These are phyloP conservation scores for Calliphora vicina DNA, from an alignment of 1,140 invertebrate species.

Conservation along the genomic window DNA sequence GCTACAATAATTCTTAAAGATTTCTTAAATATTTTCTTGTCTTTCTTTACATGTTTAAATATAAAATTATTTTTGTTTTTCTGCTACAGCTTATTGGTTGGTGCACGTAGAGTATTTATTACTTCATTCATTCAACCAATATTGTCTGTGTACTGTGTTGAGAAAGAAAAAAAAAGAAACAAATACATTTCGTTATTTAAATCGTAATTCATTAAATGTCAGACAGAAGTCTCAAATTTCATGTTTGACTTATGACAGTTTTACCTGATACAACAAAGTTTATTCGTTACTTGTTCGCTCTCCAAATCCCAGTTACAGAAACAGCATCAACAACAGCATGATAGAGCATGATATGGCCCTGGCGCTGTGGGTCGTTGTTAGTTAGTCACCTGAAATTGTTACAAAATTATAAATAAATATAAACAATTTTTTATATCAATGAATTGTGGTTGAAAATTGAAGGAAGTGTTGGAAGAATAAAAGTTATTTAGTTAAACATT, in stretches of 20 bases:
- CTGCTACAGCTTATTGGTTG: not conserved
- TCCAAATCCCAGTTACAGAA: not conserved
- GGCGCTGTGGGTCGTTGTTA: not conserved
- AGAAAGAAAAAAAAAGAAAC: not conserved
- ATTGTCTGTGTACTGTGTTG: too few species aligned
- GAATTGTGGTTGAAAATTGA: too few species aligned
- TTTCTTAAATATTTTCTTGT: too few species aligned
- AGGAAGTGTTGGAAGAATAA: too few species aligned
- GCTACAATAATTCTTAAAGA: too few species aligned
- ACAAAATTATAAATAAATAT: not conserved
- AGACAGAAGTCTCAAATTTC: constrained; percentile 38
- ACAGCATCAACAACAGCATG: not conserved
- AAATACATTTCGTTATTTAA: not conserved
- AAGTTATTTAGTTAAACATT: too few species aligned
- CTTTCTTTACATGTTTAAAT: too few species aligned
- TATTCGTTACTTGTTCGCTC: not conserved
- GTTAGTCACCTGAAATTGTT: not conserved
- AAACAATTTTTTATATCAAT: too few species aligned
- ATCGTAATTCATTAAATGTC: constrained; percentile 36
- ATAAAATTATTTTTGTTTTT: not conserved
- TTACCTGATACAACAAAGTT: constrained; percentile 12
- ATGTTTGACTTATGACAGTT: constrained; percentile 39
- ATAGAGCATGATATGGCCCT: not conserved
- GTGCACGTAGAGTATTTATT: not conserved
- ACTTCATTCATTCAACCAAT: not conserved